Evolutionary conservation across 2,888 invertebrate genomes (phyloP), one percentile per base, ranked within the genome.

Genomic region (Platerodrilus igneus): DNA sequence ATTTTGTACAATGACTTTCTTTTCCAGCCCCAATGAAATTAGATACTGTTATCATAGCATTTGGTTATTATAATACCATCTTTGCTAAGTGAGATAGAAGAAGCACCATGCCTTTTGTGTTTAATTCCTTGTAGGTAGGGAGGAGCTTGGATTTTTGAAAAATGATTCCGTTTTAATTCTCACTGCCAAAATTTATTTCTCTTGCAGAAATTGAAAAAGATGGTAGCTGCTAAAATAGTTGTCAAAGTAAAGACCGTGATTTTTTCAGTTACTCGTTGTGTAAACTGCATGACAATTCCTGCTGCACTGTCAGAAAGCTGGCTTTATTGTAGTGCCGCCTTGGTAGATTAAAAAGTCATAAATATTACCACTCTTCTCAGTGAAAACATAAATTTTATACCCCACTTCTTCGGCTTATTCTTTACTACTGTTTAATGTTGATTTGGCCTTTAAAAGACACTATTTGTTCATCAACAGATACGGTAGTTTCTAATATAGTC

Each of bases 251-350:
- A 26, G 19, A 3, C 2, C 11, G 35, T 9, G n/a, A 17, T 26
- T 4, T 27, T 26, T 6, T 13, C 19, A 13, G 16, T 4, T 4
- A 26, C 5, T 27, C 23, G 17, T 33, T 37, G 72, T 69, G 15
- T 11, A 2, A 32, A 11, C 5, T 32, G 21, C 9, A 32, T 32
- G 7, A 32, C 14, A 3, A 4, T 21, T 21, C 21, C 21, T 11
- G 3, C 14, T n/a, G 9, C 26, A 26, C 14, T 8, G 14, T 13
- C 3, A 3, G 7, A 11, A n/a, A n/a, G n/a, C n/a, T n/a, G n/a
- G n/a, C n/a, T 13, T 14, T 8, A 13, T 26, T 3, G 26, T 14
- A 26, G 14, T 26, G 9, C 11, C 14, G 3, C 14, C 9, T n/a
- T 14, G 26, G 3, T 26, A 13, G 26, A n/a, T 14, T 26, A 26